Base-by-base conservation (phyloP, 2,113 vertebrate genomes). In the Xiphias gladius region DNA sequence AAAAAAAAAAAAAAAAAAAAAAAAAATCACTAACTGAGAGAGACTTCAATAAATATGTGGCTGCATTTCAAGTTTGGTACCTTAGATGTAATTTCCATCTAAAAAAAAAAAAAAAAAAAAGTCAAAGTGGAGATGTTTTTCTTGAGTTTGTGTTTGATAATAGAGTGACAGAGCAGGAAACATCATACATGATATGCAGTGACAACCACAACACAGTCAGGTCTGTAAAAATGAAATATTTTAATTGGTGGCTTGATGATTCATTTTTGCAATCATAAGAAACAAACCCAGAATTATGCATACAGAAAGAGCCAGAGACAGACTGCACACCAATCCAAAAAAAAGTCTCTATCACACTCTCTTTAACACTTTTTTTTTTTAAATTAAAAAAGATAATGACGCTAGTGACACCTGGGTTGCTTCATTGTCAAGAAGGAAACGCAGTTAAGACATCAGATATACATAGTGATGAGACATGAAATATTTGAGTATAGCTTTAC, bases 171-270 rank as follows among this genome's bases (percentile, higher is more conserved):
- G 64, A 65, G 59, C 1, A n/a, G 55, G 65, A 59, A 64, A 63
- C 52, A 59, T 62, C 37, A 79, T 0, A 54, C 70, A 65, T 58
- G 62, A 84, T 22, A 76, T 14, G 55, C 68, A 89, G 55, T 63
- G 63, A 92, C 73, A 77, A 88, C 63, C 83, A 91, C 73, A 73
- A 92, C 79, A 86, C 72, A 83, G 68, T 41, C 84, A 80, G 72
- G 77, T 91, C 76, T 94, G 88, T 90, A 94, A 95, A 95, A 95
- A 94, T 89, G 88, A 93, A 87, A 93, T 94, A 86, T 94, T 95
- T 95, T 95, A 95, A 94, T 95, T 82, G 92, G 93, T 92, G 91
- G 90, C 79, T 93, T 89, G 88, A 94, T 93, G 93, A 93, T 93
- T 93, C 88, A 88, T 92, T 90, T 90, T 92, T 93, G 94, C 89